A percentile compares a stretch with the other conserved stretches of the same genome.
Conservation (phyloP, 2,888 invertebrate species). For the Drosophila rellima region DNA sequence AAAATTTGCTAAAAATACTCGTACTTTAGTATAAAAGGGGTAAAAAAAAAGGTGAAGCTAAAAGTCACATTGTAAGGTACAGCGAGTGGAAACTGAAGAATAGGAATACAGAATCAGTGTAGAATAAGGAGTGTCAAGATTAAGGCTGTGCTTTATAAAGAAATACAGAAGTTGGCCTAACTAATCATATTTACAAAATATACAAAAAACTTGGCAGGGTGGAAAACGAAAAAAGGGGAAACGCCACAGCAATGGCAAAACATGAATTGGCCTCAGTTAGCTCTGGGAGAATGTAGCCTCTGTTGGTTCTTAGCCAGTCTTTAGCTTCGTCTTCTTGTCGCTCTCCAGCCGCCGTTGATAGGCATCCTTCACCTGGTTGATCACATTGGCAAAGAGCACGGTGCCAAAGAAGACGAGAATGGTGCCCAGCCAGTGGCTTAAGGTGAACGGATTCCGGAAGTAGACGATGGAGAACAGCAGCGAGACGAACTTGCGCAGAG, state of each 20-base stretch:
- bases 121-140: not conserved
- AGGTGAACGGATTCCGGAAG: constrained; percentile 97
- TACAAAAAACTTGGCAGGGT: constrained; percentile 10
- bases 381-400: constrained; percentile 94
- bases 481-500: constrained; percentile 97
- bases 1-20: constrained; percentile 39
- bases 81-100: not conserved
- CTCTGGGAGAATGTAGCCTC: not conserved
- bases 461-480: constrained; percentile 96
- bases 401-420: constrained; percentile 96
- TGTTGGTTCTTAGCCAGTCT: constrained; percentile 32
- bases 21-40: constrained; percentile 15
- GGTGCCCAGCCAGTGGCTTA: constrained; percentile 96
- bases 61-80: constrained; percentile 3
- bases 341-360: constrained; percentile 31
- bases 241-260: constrained; percentile 33
- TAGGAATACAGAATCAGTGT: not conserved
- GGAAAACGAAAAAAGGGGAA: constrained; percentile 16
- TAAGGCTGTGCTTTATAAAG: not conserved
- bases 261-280: constrained; percentile 6
- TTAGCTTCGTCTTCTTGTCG: constrained; percentile 26
- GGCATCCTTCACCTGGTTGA: constrained; percentile 85
- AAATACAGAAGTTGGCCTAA: constrained; percentile 23
- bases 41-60: constrained; percentile 18
- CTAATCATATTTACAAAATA: constrained; percentile 47